Percentiles rank a stretch among this genome's conserved stretches.
These are phyloP conservation scores for Tetramorium parvispinum DNA, from an alignment of 1,140 invertebrate species.

Conservation along the genomic window DNA sequence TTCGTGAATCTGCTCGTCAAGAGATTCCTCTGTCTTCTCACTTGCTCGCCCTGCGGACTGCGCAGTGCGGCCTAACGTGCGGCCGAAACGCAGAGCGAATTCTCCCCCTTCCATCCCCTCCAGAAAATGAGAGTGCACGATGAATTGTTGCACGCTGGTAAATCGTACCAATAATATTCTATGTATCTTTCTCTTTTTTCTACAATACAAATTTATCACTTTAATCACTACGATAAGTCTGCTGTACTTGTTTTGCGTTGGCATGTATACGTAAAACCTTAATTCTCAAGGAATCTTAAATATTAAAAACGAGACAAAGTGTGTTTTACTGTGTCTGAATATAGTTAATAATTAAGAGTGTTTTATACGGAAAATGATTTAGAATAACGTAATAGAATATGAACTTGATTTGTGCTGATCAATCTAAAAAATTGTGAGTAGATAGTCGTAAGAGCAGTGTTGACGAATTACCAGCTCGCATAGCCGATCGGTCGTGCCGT, in stretches of 20 bases:
- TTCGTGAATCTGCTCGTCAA: constrained; percentile 79
- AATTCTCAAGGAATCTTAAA: constrained; percentile 39
- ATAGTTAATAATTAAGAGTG: constrained; percentile 47
- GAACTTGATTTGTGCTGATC: constrained; percentile 49
- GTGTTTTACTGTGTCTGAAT: constrained; percentile 50
- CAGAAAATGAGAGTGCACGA: constrained; percentile 2
- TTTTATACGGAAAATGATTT: constrained; percentile 57
- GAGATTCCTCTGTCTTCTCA: constrained; percentile 79
- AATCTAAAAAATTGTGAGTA: constrained; percentile 15
- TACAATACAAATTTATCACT: not conserved
- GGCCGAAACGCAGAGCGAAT: constrained; percentile 37
- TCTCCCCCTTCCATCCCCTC: not conserved
- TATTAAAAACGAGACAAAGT: constrained; percentile 44
- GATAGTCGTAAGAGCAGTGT: constrained; percentile 25
- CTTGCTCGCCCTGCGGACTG: constrained; percentile 70
- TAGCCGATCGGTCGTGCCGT: constrained; percentile 10
- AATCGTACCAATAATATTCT: constrained; percentile 55
- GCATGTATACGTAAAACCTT: constrained; percentile 27
- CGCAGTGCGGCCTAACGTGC: constrained; percentile 48
- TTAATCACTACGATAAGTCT: constrained; percentile 24
- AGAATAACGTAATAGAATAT: constrained; percentile 37
- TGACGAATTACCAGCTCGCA: constrained; percentile 34
- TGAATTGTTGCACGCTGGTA: constrained; percentile 41
- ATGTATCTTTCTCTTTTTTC: constrained; percentile 34
- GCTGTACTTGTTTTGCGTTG: constrained; percentile 22